Conservation (phyloP, 1,140 invertebrate species). For the Reticulitermes speratus region DNA sequence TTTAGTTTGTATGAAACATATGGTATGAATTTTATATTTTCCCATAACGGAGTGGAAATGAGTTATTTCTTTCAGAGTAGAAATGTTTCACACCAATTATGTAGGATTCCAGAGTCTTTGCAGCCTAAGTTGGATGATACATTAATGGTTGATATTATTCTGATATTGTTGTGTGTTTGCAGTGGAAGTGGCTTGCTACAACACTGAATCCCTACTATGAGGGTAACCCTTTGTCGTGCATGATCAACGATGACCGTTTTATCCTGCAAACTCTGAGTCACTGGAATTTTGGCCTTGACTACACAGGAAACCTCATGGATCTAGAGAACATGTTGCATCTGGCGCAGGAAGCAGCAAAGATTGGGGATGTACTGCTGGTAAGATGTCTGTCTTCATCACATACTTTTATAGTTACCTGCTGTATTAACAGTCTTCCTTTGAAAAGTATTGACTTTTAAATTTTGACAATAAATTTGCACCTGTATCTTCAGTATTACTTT, state of each 20-base stretch:
- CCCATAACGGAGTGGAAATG: too few relatives aligned
- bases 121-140: too few relatives aligned
- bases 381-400: conserved; percentile 42
- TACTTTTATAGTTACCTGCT: conserved; percentile 33
- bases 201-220: conserved; percentile 93
- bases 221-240: conserved; percentile 67
- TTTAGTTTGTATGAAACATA: too few relatives aligned
- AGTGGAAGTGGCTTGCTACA: conserved; percentile 83
- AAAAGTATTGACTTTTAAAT: too few relatives aligned
- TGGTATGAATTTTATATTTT: too few relatives aligned
- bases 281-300: conserved; percentile 85
- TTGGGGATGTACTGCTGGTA: conserved; percentile 44
- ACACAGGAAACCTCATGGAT: conserved; percentile 78
- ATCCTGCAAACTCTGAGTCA: conserved; percentile 72
- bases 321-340: conserved; percentile 65
- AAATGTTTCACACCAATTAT: too few relatives aligned
- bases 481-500: too few relatives aligned
- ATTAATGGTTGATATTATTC: too few relatives aligned
- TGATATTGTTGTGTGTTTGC: conserved; percentile 39
- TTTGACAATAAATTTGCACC: too few relatives aligned
- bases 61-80: too few relatives aligned
- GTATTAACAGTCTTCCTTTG: too few relatives aligned
- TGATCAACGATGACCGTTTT: conserved; percentile 85
- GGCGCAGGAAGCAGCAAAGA: conserved; percentile 45
- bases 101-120: too few relatives aligned